Evolutionary conservation across 2,888 invertebrate species (phyloP).

Genomic region (Eristalis arbustorum): DNA sequence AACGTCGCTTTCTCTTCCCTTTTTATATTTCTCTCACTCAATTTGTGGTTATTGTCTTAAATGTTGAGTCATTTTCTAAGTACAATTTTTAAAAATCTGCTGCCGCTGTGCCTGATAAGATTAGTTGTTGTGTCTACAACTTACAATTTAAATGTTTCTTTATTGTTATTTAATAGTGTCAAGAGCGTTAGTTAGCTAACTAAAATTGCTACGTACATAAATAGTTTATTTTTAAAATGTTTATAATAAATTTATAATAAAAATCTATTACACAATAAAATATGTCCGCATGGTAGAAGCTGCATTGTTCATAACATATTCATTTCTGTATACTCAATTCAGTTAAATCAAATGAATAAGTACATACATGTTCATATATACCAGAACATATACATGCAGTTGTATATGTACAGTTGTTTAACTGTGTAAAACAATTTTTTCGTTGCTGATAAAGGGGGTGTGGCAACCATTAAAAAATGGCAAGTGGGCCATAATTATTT

Average conservation of each 20-base stretch:
- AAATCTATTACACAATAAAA: too few relatives aligned
- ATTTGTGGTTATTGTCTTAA: conserved; percentile 32
- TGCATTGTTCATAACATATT: not conserved
- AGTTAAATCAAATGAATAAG: not conserved
- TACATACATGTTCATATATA: not conserved
- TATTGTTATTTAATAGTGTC: not conserved
- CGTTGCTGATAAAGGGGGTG: conserved; percentile 40
- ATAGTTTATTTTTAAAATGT: not conserved
- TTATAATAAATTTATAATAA: not conserved
- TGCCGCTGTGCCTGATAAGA: conserved; percentile 49
- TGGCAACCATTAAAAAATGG: conserved; percentile 43
- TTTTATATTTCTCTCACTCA: conserved; percentile 68
- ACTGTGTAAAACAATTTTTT: not conserved
- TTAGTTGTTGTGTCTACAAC: conserved; percentile 57
- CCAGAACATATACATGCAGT: not conserved
- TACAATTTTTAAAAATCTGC: conserved; percentile 19
- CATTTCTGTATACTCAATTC: too few relatives aligned
- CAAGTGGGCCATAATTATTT: conserved; percentile 31
- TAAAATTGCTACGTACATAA: not conserved
- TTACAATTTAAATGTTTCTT: conserved; percentile 23
- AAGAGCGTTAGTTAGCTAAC: not conserved
- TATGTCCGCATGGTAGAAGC: not conserved
- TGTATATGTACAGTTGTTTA: not conserved
- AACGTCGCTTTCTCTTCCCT: not conserved
- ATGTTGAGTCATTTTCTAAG: conserved; percentile 54